Percentiles rank a stretch among this genome's conserved stretches.
These are phyloP conservation scores for Probosciger aterrimus DNA, from an alignment of 2,113 vertebrate genomes.

Conservation along the genomic window DNA sequence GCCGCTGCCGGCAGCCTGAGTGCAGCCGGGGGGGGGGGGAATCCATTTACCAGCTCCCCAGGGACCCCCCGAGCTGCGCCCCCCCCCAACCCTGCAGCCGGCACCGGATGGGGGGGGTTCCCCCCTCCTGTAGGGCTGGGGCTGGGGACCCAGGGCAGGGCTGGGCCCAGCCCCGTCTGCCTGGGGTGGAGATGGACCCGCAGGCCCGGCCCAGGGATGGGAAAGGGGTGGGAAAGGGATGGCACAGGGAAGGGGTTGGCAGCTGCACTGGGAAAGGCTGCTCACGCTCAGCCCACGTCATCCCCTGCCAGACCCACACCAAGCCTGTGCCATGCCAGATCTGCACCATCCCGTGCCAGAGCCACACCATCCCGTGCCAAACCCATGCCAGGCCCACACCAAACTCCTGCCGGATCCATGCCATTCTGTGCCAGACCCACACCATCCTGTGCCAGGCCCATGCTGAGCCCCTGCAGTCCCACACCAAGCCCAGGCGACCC, in stretches of 20 bases:
- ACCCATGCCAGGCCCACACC: not conserved
- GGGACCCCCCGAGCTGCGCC: not conserved
- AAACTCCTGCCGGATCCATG: fast-evolving
- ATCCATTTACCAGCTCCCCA: not conserved
- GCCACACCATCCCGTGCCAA: not conserved
- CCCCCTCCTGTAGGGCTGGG: not conserved
- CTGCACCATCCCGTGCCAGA: not conserved
- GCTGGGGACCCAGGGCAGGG: not conserved
- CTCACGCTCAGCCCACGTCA: no score
- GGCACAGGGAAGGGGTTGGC: no score
- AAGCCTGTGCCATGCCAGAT: not conserved
- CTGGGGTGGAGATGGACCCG: no score
- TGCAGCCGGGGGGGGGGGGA: not conserved
- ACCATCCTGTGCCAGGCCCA: fast-evolving
- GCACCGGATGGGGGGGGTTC: not conserved
- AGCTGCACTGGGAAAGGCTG: not conserved
- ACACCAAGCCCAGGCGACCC: no score
- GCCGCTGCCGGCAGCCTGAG: not conserved
- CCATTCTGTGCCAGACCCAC: not conserved
- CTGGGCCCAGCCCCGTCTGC: no score
- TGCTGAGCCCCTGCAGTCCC: not conserved
- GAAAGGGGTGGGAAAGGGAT: no score
- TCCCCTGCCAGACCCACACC: no score
- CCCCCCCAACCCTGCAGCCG: not conserved
- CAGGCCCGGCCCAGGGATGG: no score